These are phyloP conservation scores for Varecia variegata DNA, from an alignment of 2,797 vertebrate species.

Conservation along the genomic window DNA sequence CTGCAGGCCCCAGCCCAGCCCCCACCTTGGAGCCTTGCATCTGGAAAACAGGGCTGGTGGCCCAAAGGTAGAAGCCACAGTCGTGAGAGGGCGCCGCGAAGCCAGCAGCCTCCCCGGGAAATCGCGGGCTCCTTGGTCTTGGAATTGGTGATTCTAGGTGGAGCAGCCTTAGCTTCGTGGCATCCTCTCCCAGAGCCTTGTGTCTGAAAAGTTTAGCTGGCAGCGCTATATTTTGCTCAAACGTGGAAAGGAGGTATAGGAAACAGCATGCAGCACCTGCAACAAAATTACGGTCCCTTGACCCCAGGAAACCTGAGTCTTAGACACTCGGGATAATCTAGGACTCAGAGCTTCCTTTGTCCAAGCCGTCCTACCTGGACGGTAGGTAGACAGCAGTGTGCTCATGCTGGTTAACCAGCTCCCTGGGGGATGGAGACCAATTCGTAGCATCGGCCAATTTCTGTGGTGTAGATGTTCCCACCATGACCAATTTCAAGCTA, in stretches of 20 bases:
- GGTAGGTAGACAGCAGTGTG: accelerated
- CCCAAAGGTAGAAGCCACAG: background rate
- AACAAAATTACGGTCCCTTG: background rate
- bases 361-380: background rate
- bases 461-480: background rate
- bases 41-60: constrained; percentile 15
- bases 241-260: background rate
- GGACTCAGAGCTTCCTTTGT: background rate
- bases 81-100: background rate
- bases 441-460: accelerated
- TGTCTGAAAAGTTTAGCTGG: background rate
- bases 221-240: background rate
- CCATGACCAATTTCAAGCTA: accelerated
- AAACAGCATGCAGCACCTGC: background rate
- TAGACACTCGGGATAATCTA: background rate
- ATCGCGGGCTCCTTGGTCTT: background rate
- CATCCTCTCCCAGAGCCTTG: background rate
- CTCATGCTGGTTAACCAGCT: accelerated
- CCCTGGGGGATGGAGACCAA: accelerated
- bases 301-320: background rate
- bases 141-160: background rate
- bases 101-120: background rate
- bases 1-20: background rate
- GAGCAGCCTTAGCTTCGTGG: background rate
- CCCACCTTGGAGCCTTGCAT: background rate